These are phyloP conservation scores for Elachura formosa DNA, from an alignment of 2,113 vertebrate genomes.

Conservation along the genomic window DNA sequence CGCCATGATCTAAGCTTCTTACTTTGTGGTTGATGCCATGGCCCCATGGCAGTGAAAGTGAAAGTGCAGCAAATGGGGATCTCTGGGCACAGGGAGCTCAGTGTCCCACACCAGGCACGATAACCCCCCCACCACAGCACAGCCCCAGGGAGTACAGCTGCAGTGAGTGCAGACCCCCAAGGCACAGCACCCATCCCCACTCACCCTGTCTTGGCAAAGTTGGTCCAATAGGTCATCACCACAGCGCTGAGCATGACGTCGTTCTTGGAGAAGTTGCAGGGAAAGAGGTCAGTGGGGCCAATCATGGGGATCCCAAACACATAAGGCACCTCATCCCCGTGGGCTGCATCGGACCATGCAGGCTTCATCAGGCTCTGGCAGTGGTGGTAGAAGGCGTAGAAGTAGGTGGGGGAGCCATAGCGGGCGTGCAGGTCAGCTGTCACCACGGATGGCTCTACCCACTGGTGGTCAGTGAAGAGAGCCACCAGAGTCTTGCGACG, in stretches of 20 bases:
- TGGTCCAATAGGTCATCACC: slow-evolving; percentile 99
- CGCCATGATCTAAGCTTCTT: not conserved
- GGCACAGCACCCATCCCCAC: not conserved
- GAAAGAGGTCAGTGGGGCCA: slow-evolving; percentile 95
- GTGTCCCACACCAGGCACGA: not conserved
- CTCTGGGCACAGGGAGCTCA: not conserved
- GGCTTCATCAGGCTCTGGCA: slow-evolving; percentile 99
- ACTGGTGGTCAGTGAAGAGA: slow-evolving; percentile 97
- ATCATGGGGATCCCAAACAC: slow-evolving; percentile 98
- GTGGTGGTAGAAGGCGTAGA: slow-evolving; percentile 99
- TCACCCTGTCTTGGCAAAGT: slow-evolving; percentile 99
- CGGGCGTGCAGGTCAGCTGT: slow-evolving; percentile 95
- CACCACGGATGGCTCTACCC: slow-evolving; percentile 96
- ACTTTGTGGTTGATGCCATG: not conserved
- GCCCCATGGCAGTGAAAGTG: too few relatives aligned
- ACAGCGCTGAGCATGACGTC: slow-evolving; percentile 98
- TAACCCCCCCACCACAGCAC: not conserved
- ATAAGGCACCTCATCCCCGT: slow-evolving; percentile 97
- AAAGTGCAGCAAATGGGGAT: not conserved
- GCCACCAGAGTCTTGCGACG: slow-evolving; percentile 95
- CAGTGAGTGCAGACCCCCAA: not conserved
- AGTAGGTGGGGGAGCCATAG: slow-evolving; percentile 96
- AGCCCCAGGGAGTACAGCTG: not conserved
- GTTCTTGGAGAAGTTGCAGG: slow-evolving; percentile 99
- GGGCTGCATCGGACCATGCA: slow-evolving; percentile 94